Conservation (phyloP, 2,888 invertebrate species). For the Neelides folsomi region DNA sequence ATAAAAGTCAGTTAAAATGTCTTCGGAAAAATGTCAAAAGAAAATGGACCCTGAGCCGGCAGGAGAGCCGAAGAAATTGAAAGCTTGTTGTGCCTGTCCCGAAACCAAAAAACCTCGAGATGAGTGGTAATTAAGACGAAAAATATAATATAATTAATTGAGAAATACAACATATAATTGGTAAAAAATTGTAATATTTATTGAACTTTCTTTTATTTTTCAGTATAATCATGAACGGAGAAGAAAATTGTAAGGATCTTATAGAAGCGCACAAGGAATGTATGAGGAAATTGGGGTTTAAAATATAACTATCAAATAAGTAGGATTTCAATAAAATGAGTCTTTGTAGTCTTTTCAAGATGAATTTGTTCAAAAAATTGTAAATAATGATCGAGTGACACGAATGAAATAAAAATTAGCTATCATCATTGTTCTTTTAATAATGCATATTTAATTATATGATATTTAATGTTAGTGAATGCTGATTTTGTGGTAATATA, state of each 20-base stretch:
- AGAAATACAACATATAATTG: neutral
- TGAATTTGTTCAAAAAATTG: no score
- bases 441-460: no score
- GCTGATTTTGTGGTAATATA: no score
- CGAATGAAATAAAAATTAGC: no score
- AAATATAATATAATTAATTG: no score
- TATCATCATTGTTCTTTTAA: no score
- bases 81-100: constrained; percentile 94
- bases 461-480: no score
- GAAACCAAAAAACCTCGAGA: constrained; percentile 84
- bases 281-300: constrained; percentile 91
- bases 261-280: constrained; percentile 95
- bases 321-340: neutral
- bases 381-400: no score
- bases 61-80: constrained; percentile 56
- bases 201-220: constrained; percentile 37
- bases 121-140: constrained; percentile 79
- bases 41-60: no score
- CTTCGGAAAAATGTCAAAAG: no score
- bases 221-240: constrained; percentile 81
- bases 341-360: no score
- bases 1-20: no score
- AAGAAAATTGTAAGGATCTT: constrained; percentile 72
- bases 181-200: constrained; percentile 6
- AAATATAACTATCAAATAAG: constrained; percentile 51